These are phyloP conservation scores for Tetramorium alpestre DNA, from an alignment of 1,140 invertebrate species.

Conservation along the genomic window DNA sequence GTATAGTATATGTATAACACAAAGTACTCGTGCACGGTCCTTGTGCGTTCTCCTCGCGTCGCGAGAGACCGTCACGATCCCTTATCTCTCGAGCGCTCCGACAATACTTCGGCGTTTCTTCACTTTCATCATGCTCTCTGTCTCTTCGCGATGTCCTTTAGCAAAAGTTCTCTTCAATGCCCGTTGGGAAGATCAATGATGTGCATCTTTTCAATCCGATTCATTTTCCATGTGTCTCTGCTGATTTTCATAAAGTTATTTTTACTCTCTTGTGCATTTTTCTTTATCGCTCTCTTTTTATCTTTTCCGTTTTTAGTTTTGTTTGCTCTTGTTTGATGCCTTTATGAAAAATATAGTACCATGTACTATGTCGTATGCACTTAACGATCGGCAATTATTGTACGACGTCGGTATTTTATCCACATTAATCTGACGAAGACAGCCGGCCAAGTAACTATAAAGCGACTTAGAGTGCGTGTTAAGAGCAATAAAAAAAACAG, in stretches of 20 bases:
- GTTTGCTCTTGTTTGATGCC: not conserved
- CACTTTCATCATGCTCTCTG: not conserved
- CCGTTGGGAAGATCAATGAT: not conserved
- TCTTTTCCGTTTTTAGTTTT: not conserved
- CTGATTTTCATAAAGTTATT: not conserved
- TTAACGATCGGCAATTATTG: slow-evolving; percentile 52
- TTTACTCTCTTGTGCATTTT: not conserved
- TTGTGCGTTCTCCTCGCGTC: slow-evolving; percentile 11
- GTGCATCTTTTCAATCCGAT: slow-evolving; percentile 5
- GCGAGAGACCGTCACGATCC: not conserved
- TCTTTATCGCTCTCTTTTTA: not conserved
- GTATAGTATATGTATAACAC: slow-evolving; percentile 16
- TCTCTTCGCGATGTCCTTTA: not conserved
- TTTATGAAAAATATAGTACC: slow-evolving; percentile 40
- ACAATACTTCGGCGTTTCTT: slow-evolving; percentile 30
- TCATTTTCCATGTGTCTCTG: not conserved
- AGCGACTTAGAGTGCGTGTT: slow-evolving; percentile 70
- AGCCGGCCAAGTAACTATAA: slow-evolving; percentile 41
- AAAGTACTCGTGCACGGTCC: slow-evolving; percentile 33
- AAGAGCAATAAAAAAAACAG: slow-evolving; percentile 70
- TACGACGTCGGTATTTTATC: not conserved
- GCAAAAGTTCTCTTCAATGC: not conserved
- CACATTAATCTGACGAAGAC: not conserved
- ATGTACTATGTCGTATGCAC: slow-evolving; percentile 38
- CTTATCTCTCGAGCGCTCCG: not conserved